Evolutionary conservation across 1,140 invertebrate species (phyloP), one percentile per base, ranked within the genome.

Genomic region (Saccostrea echinata): DNA sequence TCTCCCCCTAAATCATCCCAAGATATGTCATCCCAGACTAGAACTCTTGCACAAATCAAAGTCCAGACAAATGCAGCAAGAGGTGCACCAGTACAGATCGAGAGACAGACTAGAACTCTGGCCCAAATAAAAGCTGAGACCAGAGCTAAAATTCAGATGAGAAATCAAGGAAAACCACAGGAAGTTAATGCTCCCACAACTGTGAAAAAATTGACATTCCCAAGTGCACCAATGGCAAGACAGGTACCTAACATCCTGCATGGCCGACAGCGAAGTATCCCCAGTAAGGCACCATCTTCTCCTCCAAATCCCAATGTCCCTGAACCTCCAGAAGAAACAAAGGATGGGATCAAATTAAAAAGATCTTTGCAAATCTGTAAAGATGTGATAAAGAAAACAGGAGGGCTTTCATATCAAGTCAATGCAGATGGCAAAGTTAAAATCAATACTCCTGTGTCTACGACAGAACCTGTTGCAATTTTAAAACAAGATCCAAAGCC

Each of bases 301-400:
- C 68, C 68, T 76, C 27, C 68, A 12, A 76, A 76, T 76, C 61
- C 61, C 30, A 61, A 84, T 55, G 30, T 84, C 61, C 83, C 83
- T 57, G 83, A 84, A 53, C 52, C 83, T 21, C 83, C 83, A 18
- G 87, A 88, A 35, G 43, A 71, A 83, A 83, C 84, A 21, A 86
- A 85, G 21, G 87, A 86, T 68, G 87, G 84, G 57, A 55, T 88
- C 24, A 88, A 86, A 27, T 86, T 88, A 71, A 88, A 84, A 64
- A 52, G 92, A 52, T 99, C 98, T 92, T 98, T 98, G 94, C 98
- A 99, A 95, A 99, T 99, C 91, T 99, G 98, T 95, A 98, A 98
- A 95, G 98, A 97, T 61, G 98, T 98, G 82, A 98, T 99, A 89
- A 97, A 98, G 95, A 92, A 93, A 86, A 93, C 83, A 6, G 52